Percentiles rank a stretch among this genome's conserved stretches.
Conservation (phyloP, 2,113 vertebrate genomes). For the Motacilla alba region DNA sequence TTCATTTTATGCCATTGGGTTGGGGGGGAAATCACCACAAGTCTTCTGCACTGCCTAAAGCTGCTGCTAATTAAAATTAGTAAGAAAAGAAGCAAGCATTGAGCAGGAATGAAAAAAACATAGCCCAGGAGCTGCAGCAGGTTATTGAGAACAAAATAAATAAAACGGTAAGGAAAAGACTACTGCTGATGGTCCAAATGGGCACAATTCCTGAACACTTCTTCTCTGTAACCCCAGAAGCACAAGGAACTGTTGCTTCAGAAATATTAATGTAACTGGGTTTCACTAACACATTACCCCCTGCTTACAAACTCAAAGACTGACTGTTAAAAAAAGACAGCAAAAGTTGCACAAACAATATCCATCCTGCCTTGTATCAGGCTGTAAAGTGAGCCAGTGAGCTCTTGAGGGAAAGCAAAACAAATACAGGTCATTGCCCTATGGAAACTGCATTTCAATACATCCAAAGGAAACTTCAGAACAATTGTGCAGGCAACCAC, state of each 20-base stretch:
- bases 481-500: neutral
- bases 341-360: neutral
- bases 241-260: neutral
- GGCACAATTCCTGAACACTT: neutral
- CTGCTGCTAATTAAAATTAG: neutral
- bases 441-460: neutral
- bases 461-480: neutral
- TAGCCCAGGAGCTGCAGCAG: neutral
- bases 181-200: neutral
- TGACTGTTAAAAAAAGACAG: neutral
- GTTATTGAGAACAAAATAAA: neutral
- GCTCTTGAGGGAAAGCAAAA: neutral
- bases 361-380: neutral
- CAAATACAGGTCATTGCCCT: neutral
- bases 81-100: neutral
- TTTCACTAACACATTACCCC: neutral
- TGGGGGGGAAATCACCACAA: neutral
- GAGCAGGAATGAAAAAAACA: neutral
- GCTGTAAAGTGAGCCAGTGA: neutral
- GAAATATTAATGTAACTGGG: rapidly evolving
- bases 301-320: neutral
- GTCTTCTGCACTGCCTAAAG: neutral
- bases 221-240: neutral
- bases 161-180: neutral
- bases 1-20: neutral